A percentile compares a stretch with the other conserved stretches of the same genome.
Conservation (phyloP, 2,113 vertebrate species). For the Zosterops lateralis region DNA sequence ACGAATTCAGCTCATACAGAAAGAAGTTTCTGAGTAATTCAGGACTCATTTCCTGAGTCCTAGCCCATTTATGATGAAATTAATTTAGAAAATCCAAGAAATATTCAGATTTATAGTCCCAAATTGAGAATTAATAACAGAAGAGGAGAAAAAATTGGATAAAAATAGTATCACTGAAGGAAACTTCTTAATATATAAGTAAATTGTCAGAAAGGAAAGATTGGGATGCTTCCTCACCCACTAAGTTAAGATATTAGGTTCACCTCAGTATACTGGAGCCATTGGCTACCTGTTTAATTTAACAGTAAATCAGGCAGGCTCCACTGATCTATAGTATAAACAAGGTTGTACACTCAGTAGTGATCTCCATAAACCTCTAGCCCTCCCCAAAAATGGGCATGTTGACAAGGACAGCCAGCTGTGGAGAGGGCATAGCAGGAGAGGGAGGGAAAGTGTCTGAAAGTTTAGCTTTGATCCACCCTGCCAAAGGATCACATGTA, state of each 20-base stretch:
- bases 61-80: neutral
- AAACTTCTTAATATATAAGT: neutral
- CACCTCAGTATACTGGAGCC: neutral
- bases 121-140: neutral
- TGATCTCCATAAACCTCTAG: neutral
- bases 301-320: neutral
- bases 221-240: neutral
- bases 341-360: neutral
- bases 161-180: neutral
- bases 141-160: fast-evolving
- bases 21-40: neutral
- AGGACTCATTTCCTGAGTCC: neutral
- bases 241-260: neutral
- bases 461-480: neutral
- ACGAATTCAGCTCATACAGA: neutral
- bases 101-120: neutral
- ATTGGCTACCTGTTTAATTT: neutral
- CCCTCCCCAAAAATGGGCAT: neutral
- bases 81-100: neutral
- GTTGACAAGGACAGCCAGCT: neutral
- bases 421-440: neutral
- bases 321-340: neutral
- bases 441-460: neutral
- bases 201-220: neutral
- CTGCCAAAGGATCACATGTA: neutral